Evolutionary conservation across 2,113 vertebrate genomes (phyloP).

Genomic region (Echinops telfairi): DNA sequence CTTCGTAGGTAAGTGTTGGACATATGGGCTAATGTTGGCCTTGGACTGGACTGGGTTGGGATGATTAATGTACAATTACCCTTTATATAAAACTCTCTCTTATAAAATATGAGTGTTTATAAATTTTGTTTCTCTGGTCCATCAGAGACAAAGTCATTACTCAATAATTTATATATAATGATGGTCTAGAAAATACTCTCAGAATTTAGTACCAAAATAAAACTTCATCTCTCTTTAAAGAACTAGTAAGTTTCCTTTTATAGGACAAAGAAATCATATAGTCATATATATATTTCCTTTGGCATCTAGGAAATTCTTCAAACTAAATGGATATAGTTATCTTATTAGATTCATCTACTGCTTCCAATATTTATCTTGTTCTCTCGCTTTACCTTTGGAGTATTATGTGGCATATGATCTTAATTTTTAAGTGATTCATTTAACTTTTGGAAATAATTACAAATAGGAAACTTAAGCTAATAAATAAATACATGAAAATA

Average conservation of each 20-base stretch:
- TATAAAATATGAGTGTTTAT: too few relatives aligned
- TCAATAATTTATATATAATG: conserved; percentile 1
- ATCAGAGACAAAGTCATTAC: not conserved
- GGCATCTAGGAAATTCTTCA: conserved; percentile 10
- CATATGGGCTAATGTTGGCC: too few relatives aligned
- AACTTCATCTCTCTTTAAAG: not conserved
- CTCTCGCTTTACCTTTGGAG: not conserved
- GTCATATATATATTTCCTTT: not conserved
- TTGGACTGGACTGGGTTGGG: too few relatives aligned
- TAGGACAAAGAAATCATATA: conserved; percentile 32
- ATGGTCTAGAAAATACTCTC: not conserved
- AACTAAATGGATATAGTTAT: not conserved
- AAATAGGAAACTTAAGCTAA: not conserved
- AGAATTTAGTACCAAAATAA: not conserved
- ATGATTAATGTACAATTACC: too few relatives aligned
- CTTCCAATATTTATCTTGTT: not conserved
- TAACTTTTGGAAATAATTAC: too few relatives aligned
- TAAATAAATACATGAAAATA: not conserved
- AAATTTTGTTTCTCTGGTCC: too few relatives aligned
- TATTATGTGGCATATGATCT: not conserved
- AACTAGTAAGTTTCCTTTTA: conserved; percentile 12
- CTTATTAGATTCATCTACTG: not conserved
- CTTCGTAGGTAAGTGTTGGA: too few relatives aligned
- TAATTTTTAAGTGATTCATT: not conserved
- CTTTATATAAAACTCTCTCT: too few relatives aligned